Base-by-base conservation (phyloP, 30 jellyfish, hydroid and myxozoan genomes). In the Pelagia noctiluca region DNA sequence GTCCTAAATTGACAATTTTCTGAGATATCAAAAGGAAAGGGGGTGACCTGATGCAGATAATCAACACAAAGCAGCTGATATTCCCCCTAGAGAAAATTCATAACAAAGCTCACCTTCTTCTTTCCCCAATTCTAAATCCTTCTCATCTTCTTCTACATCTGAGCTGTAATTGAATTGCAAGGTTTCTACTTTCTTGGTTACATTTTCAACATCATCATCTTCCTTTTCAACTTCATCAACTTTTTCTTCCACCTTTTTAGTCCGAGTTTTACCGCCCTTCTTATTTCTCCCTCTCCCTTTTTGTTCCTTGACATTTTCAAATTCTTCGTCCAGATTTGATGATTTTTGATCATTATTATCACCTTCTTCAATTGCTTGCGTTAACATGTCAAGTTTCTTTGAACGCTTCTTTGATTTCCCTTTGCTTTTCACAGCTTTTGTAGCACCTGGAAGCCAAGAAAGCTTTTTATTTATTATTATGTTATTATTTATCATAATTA, bases 341-440 rank as follows among this genome's bases (percentile, higher is more conserved):
- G 36, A 37, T 8, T 18, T 38, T 36, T 61, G 63, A 26, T 84
- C 90, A 22, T 82, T 86, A 16, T 53, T 18, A n/a, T 48, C 91
- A 28, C 48, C 96, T 28, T 71, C 96, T 18, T 80, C 97, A 62
- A 93, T 93, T 12, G 89, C 96, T 82, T 87, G 94, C 47, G 79
- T 82, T 62, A 93, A 70, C 35, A 87, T 65, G 38, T 86, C 98
- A 1, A 86, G 71, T 34, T 93, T 93, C n/a, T 48, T 76, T 19
- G 93, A 38, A 7, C 81, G 80, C 71, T 93, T 85, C 54, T 86
- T 86, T n/a, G 63, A 19, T 21, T 68, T 68, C 7, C 68, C 26
- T 52, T 52, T 52, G 28, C 68, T 19, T 52, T 52, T 52, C 12
- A 2, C 68, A 4, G 28, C 2, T 52, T 19, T 19, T 52, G 12